Evolutionary conservation across 2,888 invertebrate species (phyloP).

Genomic region (Ectemnius lituratus): DNA sequence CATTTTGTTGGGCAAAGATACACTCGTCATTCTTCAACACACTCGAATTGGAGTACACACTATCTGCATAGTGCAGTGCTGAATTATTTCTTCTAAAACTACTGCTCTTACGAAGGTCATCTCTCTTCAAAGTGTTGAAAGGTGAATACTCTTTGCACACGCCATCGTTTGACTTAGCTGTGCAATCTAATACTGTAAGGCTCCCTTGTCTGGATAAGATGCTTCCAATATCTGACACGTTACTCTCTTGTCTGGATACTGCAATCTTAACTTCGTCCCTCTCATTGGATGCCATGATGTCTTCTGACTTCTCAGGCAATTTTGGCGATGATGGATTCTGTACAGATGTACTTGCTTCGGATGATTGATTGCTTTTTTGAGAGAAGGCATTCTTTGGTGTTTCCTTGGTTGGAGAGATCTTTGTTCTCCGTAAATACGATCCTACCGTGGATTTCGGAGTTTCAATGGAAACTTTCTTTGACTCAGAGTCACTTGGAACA

Average conservation of each 20-base stretch:
- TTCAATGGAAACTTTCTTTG: slow-evolving; percentile 55
- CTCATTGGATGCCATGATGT: slow-evolving; percentile 5
- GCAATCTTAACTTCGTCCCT: slow-evolving; percentile 19
- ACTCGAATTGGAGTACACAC: slow-evolving; percentile 65
- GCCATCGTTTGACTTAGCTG: slow-evolving; percentile 46
- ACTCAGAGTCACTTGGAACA: slow-evolving; percentile 55
- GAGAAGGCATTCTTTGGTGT: slow-evolving; percentile 70
- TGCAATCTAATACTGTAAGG: slow-evolving; percentile 54
- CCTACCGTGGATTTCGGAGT: slow-evolving; percentile 59
- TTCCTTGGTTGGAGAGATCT: slow-evolving; percentile 75
- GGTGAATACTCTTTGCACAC: slow-evolving; percentile 43
- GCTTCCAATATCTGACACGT: slow-evolving; percentile 61
- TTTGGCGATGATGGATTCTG: slow-evolving; percentile 49
- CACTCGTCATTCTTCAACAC: slow-evolving; percentile 58
- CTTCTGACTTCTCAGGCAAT: slow-evolving; percentile 31
- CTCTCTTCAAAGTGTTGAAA: slow-evolving; percentile 36
- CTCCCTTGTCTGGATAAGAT: slow-evolving; percentile 65
- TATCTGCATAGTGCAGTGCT: slow-evolving; percentile 60
- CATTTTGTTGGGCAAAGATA: slow-evolving; percentile 37
- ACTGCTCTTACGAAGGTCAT: slow-evolving; percentile 28
- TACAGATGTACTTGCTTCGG: slow-evolving; percentile 40
- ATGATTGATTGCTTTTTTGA: slow-evolving; percentile 44
- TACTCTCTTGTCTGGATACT: slow-evolving; percentile 58
- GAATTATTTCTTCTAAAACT: slow-evolving; percentile 43
- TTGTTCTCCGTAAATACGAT: slow-evolving; percentile 73